Evolutionary conservation across 1,140 invertebrate genomes (phyloP), one percentile per base, ranked within the genome.

Genomic region (Bombus waltoni): DNA sequence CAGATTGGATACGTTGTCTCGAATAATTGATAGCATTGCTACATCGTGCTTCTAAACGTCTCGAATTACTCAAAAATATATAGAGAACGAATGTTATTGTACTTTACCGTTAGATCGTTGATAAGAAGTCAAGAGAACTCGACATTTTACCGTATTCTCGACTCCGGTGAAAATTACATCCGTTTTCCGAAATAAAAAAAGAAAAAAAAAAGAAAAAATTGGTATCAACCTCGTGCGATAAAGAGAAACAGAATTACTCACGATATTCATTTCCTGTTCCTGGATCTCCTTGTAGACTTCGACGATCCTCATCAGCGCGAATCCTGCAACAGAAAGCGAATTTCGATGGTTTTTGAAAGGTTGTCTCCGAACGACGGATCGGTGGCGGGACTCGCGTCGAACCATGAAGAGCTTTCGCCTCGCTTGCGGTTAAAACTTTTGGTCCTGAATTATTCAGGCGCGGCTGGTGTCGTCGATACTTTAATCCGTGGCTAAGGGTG

Each of bases 231-330:
- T 53, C 1, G 47, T 8, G 6, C 13, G 6, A 15, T 22, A 25
- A n/a, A 38, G 3, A 22, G 57, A 18, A 59, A n/a, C 6, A 1
- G n/a, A 10, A 9, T 25, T 83, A 97, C 98, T 98, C 96, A 98
- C 98, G 94, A 98, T 98, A 94, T 98, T 98, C 97, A 98, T 97
- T 94, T 98, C 98, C 94, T 98, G 98, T 57, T 98, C 97, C 95
- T 98, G 98, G 85, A 98, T 98, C 94, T 98, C 98, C 93, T 98
- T 98, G 94, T 98, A 98, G 25, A 98, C 98, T 93, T 98, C 98
- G 28, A 98, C 98, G 86, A 98, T 97, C 95, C 98, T 98, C 97
- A 98, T 98, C 78, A 98, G 95, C 72, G 98, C 97, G 66, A 97
- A 97, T 93, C 98, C 98, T 98, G 96, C 65, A 97, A 97, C 92